Conservation (phyloP, 2,113 vertebrate species). For the Corythaixoides concolor region DNA sequence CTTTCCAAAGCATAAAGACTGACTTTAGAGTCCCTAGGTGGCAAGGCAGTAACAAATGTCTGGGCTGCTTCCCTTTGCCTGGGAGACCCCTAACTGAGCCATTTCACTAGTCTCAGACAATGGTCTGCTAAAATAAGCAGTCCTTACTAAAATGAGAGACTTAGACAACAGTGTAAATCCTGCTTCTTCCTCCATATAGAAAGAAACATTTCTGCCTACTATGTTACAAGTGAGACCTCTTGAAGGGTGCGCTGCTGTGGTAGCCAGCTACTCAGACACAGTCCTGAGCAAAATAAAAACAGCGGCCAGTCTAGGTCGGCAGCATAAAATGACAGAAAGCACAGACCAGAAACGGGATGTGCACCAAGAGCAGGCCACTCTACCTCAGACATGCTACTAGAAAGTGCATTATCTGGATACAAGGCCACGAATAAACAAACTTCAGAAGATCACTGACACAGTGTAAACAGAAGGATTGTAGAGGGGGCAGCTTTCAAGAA, state of each 20-base stretch:
- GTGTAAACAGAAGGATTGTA: constrained; percentile 55
- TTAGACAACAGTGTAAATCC: neutral
- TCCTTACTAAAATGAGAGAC: neutral
- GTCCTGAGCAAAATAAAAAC: neutral
- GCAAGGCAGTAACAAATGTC: neutral
- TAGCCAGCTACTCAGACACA: neutral
- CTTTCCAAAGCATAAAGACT: neutral
- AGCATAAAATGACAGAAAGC: neutral
- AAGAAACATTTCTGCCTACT: constrained; percentile 64
- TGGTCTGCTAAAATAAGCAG: neutral
- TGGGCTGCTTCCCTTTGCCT: neutral
- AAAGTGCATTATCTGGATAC: neutral
- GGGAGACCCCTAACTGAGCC: neutral
- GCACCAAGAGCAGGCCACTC: neutral
- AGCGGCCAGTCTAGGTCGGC: neutral
- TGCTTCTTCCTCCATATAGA: constrained; percentile 9
- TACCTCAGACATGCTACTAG: neutral
- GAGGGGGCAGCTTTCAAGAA: constrained; percentile 30
- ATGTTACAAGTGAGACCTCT: constrained; percentile 64
- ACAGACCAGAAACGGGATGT: constrained; percentile 22
- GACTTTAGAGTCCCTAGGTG: neutral
- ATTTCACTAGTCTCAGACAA: neutral
- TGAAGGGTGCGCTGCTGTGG: constrained; percentile 45
- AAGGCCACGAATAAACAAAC: neutral
- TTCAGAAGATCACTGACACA: constrained; percentile 62